Evolutionary conservation across 1,140 invertebrate genomes (phyloP), one percentile per base, ranked within the genome.

Genomic region (Grapholita molesta): DNA sequence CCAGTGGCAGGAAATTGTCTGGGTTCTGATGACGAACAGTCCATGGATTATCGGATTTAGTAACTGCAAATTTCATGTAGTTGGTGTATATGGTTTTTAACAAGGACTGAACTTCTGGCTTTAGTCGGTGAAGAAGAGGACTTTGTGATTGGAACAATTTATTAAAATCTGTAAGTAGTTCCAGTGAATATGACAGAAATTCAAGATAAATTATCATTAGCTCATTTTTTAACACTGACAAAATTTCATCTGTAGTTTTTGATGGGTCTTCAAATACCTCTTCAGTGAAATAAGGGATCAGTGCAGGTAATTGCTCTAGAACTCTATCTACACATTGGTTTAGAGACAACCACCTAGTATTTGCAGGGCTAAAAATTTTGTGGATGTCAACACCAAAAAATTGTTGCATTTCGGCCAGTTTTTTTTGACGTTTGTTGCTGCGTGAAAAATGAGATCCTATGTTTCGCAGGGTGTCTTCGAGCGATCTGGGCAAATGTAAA

Each of bases 291-390:
- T 86, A 91, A 25, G 70, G 66, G 48, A 79, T 74, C 23, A 91
- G 68, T 52, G 80, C 70, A 42, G 70, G 66, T 35, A 70, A 90
- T 57, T 89, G 84, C 61, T 88, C 79, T 21, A 86, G 69, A n/a
- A 84, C 68, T 66, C 84, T 68, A 67, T 84, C 70, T 3, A 89
- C 83, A 79, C 82, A 88, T 24, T 69, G 66, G 69, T 90, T 73
- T 24, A 88, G 30, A 6, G 89, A 88, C 11, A 89, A 70, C 85
- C 82, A 92, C 30, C 85, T 72, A 38, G 85, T 91, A 48, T 48
- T 75, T 48, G 75, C 69, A 21, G 79, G 79, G 28, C 66, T 66
- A 0, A 89, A 52, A 55, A 89, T 86, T 78, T 88, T 86, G 68
- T 89, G 84, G 9, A 71, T 53, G 75, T 77, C 76, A 2, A 77